A percentile compares a stretch with the other conserved stretches of the same genome.
Evolutionary conservation across 2,888 invertebrate species (phyloP).

Genomic region (Germaria angustata): DNA sequence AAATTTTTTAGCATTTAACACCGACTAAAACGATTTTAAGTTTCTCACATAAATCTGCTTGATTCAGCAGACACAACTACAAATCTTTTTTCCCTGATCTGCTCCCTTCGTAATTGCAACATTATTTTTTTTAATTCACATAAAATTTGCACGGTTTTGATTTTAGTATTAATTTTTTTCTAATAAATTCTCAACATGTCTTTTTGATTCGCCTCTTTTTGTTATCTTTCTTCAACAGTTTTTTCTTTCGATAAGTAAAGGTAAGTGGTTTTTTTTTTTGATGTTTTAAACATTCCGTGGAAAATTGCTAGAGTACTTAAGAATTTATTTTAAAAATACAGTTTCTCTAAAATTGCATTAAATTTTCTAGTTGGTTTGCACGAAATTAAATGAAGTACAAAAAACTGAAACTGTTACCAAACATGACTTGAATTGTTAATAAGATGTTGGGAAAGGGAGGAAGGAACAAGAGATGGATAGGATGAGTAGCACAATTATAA

Average conservation of each 20-base stretch:
- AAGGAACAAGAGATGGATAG: background rate
- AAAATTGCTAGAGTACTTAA: slow-evolving; percentile 38
- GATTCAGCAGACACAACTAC: background rate
- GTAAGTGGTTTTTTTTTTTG: background rate
- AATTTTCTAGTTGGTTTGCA: slow-evolving; percentile 28
- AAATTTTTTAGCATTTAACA: background rate
- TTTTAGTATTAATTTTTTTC: slow-evolving; percentile 12
- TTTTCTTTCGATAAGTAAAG: slow-evolving; percentile 3
- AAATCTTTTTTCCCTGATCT: background rate
- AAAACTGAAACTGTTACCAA: slow-evolving; percentile 43
- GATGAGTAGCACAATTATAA: background rate
- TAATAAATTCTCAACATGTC: background rate
- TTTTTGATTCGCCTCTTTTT: slow-evolving; percentile 4
- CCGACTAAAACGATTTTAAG: background rate
- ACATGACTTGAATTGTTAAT: slow-evolving; percentile 55
- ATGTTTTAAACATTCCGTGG: slow-evolving; percentile 33
- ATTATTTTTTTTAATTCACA: slow-evolving; percentile 2
- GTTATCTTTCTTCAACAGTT: background rate
- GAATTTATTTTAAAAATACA: slow-evolving; percentile 20
- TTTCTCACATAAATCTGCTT: slow-evolving; percentile 44
- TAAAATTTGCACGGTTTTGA: slow-evolving; percentile 5
- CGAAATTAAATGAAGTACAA: slow-evolving; percentile 30
- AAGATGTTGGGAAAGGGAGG: background rate
- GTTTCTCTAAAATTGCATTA: slow-evolving; percentile 27
- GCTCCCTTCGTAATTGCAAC: background rate